phyloP scores from a whole-genome alignment of 1,140 invertebrate species.

The Augochlora pura region DNA sequence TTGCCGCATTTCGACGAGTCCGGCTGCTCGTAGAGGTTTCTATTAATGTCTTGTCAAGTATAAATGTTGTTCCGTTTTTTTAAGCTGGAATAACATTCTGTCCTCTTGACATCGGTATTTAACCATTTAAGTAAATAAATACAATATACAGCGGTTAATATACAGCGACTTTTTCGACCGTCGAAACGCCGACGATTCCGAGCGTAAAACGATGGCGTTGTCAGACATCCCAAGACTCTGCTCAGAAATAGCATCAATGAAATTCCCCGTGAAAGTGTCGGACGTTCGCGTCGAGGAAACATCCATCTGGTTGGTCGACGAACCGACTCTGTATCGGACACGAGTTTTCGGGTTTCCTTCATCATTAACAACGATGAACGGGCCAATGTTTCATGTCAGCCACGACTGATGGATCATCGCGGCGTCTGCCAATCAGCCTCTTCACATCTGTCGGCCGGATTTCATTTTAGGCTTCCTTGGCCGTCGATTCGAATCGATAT shows the following conservation, averaged over 20 bases:
- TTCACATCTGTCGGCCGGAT: slow-evolving; percentile 79
- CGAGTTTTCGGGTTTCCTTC: slow-evolving; percentile 83
- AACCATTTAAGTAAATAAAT: too few species aligned
- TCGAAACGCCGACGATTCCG: too few species aligned
- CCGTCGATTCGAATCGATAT: slow-evolving; percentile 12
- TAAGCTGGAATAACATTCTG: too few species aligned
- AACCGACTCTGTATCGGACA: slow-evolving; percentile 80
- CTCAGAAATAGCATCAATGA: background rate
- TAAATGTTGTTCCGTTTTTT: too few species aligned
- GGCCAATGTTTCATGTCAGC: slow-evolving; percentile 86
- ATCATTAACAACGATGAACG: slow-evolving; percentile 84
- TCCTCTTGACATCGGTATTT: too few species aligned
- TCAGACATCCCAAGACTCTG: background rate
- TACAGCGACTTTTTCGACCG: too few species aligned
- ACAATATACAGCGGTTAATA: too few species aligned
- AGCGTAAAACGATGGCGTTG: too few species aligned
- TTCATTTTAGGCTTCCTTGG: slow-evolving; percentile 13
- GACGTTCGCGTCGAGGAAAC: background rate
- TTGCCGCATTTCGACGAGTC: too few species aligned
- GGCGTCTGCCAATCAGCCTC: slow-evolving; percentile 84
- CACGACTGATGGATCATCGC: slow-evolving; percentile 86
- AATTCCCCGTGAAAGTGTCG: slow-evolving; percentile 11
- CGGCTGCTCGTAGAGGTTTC: too few species aligned
- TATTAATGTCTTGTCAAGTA: too few species aligned
- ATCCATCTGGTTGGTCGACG: slow-evolving; percentile 2